Base-by-base conservation (phyloP, 2,888 invertebrate genomes). In the Nephrotoma appendiculata region DNA sequence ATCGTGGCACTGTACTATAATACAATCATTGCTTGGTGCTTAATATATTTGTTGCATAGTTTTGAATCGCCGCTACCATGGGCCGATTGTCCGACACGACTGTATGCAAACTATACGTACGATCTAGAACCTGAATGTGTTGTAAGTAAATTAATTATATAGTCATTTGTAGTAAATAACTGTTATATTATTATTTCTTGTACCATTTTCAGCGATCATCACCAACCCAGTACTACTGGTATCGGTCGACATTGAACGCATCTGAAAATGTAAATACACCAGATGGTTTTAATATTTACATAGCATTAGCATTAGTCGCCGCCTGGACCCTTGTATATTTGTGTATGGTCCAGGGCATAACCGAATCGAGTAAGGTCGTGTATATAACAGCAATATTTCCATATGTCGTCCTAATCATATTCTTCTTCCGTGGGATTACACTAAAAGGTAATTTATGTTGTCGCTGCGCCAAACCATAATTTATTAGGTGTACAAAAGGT, bases 281-380 rank as follows among this genome's bases (percentile, higher is more conserved):
- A 0, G 95, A 96, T 89, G 94, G 93, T 3, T 98, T 99, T 92
- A 98, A 98, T 92, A 97, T 96, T 94, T 97, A 97, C 91, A 97
- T 99, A 89, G 96, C 96, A 1, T 90, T 97, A 57, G 96, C 98
- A 12, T 93, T 99, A 83, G 93, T 97, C 9, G 93, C 96, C 3
- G 98, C 98, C 41, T 99, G 99, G 99, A 94, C 97, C 87, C 93
- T 99, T 19, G 98, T 98, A 88, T 99, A 98, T 92, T 94, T 98
- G 91, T 98, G 98, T 92, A 98, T 99, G 96, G 98, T 98, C 89
- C 98, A 98, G 91, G 99, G 99, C 86, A 98, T 99, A 88, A 98
- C 98, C 1, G 98, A 98, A 5, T 98, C 98, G 0, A 98, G 98
- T 87, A 98, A 98, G 93, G 98, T 98, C 86, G 98, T 98, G 88